These are phyloP conservation scores for Allygus modestus DNA, from an alignment of 2,888 invertebrate genomes.

Conservation along the genomic window DNA sequence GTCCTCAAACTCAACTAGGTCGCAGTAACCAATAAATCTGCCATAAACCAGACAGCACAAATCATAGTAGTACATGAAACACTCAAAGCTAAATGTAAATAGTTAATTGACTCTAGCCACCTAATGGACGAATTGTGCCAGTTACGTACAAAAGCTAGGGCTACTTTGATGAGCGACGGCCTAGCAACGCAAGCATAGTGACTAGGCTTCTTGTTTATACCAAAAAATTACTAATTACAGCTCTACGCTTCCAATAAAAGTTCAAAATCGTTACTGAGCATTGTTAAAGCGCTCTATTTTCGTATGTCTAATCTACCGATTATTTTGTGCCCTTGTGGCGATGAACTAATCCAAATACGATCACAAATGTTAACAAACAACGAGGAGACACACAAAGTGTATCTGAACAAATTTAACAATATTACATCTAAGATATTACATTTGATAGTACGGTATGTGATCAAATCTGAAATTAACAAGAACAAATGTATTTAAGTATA, in stretches of 20 bases:
- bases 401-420: background rate
- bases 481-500: background rate
- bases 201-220: conserved; percentile 45
- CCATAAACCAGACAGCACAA: too few relatives aligned
- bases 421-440: background rate
- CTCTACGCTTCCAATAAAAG: conserved; percentile 20
- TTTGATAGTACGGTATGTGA: too few relatives aligned
- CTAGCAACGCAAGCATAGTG: conserved; percentile 22
- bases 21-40: too few relatives aligned
- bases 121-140: conserved; percentile 54
- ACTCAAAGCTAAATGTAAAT: conserved; percentile 39
- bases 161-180: conserved; percentile 40
- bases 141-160: conserved; percentile 44
- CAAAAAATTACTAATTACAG: conserved; percentile 4
- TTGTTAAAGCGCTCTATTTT: conserved; percentile 47
- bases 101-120: conserved; percentile 46
- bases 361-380: conserved; percentile 1
- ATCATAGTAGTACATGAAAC: background rate
- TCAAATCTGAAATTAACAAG: background rate
- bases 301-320: background rate
- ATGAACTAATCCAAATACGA: background rate
- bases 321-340: conserved; percentile 11
- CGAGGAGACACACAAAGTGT: background rate
- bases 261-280: conserved; percentile 50
- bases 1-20: too few relatives aligned